Evolutionary conservation across 1,140 invertebrate genomes (phyloP).

Genomic region (Tyrophagus putrescentiae): DNA sequence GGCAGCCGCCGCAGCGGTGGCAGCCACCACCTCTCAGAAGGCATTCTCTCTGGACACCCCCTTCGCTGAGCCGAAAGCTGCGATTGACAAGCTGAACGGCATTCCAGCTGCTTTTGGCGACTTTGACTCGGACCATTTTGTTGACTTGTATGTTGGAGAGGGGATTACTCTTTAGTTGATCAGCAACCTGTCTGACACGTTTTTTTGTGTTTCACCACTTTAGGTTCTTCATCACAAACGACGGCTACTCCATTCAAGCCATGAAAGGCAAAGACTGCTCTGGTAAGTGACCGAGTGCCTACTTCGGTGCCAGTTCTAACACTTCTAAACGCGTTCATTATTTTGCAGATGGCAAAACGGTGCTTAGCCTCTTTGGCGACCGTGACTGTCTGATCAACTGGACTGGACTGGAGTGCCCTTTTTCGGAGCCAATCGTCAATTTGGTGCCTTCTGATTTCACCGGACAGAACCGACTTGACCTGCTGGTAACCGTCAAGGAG

Average conservation of each 20-base stretch:
- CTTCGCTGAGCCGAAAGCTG: not conserved
- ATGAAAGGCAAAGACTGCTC: not conserved
- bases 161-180: too few relatives aligned
- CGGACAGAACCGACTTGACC: not conserved
- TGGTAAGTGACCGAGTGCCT: not conserved
- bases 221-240: not conserved
- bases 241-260: not conserved
- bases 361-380: constrained; percentile 4
- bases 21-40: too few relatives aligned
- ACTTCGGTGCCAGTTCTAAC: too few relatives aligned
- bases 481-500: not conserved
- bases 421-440: not conserved
- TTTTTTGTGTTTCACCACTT: too few relatives aligned
- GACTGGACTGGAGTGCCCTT: not conserved
- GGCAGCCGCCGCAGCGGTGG: too few relatives aligned
- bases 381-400: not conserved
- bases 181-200: too few relatives aligned
- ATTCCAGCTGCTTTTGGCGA: constrained; percentile 11
- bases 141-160: too few relatives aligned
- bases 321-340: not conserved
- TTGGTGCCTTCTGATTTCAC: constrained; percentile 10
- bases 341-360: constrained; percentile 13
- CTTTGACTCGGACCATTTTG: not conserved
- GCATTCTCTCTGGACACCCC: too few relatives aligned
- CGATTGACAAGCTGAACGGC: not conserved